phyloP scores from a whole-genome alignment of 1,140 invertebrate genomes.

The Leptinotarsa undecemlineata region DNA sequence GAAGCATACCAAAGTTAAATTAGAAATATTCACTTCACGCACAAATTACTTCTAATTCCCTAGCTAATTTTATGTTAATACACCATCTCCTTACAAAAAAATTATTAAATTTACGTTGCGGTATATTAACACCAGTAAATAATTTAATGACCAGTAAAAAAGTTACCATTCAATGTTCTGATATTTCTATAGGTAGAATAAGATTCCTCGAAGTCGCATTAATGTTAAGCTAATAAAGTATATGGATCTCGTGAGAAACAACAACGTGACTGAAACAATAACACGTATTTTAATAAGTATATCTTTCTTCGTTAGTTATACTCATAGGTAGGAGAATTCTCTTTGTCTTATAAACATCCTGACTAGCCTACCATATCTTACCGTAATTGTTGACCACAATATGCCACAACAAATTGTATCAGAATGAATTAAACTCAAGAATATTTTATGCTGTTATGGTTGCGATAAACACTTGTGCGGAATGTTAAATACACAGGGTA shows the following conservation, averaged over 20 bases:
- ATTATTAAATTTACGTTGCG: conserved; percentile 3
- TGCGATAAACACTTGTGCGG: not conserved
- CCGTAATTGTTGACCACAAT: conserved; percentile 46
- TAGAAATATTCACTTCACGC: conserved; percentile 6
- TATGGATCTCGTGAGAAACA: conserved; percentile 45
- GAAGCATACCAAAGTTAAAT: conserved; percentile 3
- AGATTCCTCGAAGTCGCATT: conserved; percentile 38
- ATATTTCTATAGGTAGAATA: conserved; percentile 18
- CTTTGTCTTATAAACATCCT: conserved; percentile 31
- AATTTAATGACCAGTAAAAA: conserved; percentile 3
- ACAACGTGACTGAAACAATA: conserved; percentile 48
- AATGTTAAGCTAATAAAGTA: conserved; percentile 45
- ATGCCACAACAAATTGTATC: conserved; percentile 45
- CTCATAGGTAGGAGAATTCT: not conserved
- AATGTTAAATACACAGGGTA: not conserved
- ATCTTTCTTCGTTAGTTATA: conserved; percentile 29
- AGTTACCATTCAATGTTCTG: not conserved
- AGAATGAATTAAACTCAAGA: conserved; percentile 40
- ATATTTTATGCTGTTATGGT: conserved; percentile 32
- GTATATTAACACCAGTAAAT: conserved; percentile 1
- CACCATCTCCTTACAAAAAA: not conserved
- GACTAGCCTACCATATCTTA: conserved; percentile 44
- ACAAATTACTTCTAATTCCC: conserved; percentile 4
- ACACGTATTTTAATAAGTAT: conserved; percentile 48
- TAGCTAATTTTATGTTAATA: conserved; percentile 5